Evolutionary conservation across 1,140 invertebrate species (phyloP).

Genomic region (Eubasilissa regina): DNA sequence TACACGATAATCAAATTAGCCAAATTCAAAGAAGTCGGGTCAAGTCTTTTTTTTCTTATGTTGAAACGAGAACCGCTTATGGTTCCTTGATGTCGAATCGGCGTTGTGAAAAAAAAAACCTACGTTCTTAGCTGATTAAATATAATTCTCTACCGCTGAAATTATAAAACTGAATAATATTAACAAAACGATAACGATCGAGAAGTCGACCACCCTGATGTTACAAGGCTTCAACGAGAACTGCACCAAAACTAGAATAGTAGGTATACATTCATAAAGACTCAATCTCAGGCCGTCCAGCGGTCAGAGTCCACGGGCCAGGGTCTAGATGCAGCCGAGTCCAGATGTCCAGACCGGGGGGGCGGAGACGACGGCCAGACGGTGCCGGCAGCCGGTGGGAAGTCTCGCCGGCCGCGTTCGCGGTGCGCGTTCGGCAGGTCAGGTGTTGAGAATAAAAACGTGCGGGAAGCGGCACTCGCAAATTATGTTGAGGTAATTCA

Average conservation of each 20-base stretch:
- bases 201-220: too few species aligned
- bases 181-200: too few species aligned
- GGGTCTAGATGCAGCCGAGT: too few species aligned
- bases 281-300: too few species aligned
- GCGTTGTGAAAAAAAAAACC: conserved; percentile 6
- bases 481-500: conserved; percentile 9
- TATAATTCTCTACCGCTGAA: background rate
- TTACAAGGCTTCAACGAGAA: too few species aligned
- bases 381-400: conserved; percentile 6
- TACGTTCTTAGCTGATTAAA: conserved; percentile 18
- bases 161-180: too few species aligned
- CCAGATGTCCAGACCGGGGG: too few species aligned
- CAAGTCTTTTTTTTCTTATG: background rate
- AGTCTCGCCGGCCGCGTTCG: background rate
- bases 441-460: background rate
- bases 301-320: too few species aligned
- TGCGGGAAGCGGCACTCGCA: background rate
- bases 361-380: background rate
- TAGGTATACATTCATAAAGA: too few species aligned
- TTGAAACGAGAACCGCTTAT: conserved; percentile 6
- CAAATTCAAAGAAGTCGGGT: conserved; percentile 28
- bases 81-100: background rate
- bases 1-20: conserved; percentile 15
- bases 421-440: background rate
- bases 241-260: too few species aligned